Percentiles rank a stretch among this genome's conserved stretches.
phyloP scores from a whole-genome alignment of 1,140 invertebrate species.

The Pectinophora gossypiella region DNA sequence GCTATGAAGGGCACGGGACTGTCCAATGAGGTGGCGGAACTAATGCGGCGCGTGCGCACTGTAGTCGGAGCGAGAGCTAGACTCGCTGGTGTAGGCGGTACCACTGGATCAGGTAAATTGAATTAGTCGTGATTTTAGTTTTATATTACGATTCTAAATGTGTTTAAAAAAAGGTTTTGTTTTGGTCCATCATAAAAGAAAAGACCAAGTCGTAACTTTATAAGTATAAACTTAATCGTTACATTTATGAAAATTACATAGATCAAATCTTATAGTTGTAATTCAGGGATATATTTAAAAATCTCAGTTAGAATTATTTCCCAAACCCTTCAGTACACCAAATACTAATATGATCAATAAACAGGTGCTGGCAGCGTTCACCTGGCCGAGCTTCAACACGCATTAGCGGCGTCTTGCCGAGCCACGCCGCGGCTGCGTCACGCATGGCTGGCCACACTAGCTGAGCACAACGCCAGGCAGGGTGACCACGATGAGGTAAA shows the following conservation, averaged over 20 bases:
- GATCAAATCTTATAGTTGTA: no score
- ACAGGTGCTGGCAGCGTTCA: slow-evolving; percentile 89
- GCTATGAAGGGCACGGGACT: slow-evolving; percentile 95
- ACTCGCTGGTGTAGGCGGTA: slow-evolving; percentile 88
- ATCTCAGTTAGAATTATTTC: no score
- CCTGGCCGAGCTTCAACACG: slow-evolving; percentile 93
- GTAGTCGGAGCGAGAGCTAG: slow-evolving; percentile 95
- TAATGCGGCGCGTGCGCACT: slow-evolving; percentile 93
- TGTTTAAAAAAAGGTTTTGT: no score
- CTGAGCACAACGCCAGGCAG: slow-evolving; percentile 87
- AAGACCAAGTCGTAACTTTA: no score
- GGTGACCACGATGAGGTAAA: slow-evolving; percentile 81
- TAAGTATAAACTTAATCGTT: no score
- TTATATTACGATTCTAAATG: no score
- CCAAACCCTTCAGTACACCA: no score
- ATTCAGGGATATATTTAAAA: no score
- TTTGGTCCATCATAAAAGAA: no score
- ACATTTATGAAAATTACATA: no score
- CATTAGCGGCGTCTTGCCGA: slow-evolving; percentile 95
- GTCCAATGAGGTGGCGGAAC: slow-evolving; percentile 91
- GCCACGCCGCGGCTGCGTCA: slow-evolving; percentile 94
- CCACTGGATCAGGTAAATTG: slow-evolving; percentile 46
- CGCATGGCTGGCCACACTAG: slow-evolving; percentile 96
- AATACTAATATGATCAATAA: no score
- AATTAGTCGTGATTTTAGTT: no score